phyloP scores from a whole-genome alignment of 2,888 invertebrate genomes.

The Xestobium rufovillosum region DNA sequence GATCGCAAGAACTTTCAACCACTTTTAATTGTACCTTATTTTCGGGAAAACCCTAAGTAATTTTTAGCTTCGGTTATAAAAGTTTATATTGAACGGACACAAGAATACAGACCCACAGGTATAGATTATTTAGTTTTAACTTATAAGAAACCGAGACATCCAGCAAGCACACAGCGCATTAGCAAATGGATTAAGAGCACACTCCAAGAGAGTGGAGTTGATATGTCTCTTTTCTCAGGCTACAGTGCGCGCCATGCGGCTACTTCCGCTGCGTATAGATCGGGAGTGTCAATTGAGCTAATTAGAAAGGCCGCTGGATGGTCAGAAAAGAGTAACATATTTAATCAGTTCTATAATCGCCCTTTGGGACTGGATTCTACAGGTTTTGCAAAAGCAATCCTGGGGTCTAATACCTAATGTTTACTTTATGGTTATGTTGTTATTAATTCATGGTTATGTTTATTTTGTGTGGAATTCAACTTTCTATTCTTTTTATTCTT shows the following conservation, averaged over 20 bases:
- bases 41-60: slow-evolving; percentile 6
- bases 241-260: slow-evolving; percentile 20
- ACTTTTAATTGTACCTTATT: slow-evolving; percentile 6
- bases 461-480: too few relatives aligned
- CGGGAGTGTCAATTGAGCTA: slow-evolving; percentile 15
- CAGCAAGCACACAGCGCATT: slow-evolving; percentile 13
- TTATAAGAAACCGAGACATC: slow-evolving; percentile 15
- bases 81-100: slow-evolving; percentile 4
- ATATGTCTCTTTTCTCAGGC: too few relatives aligned
- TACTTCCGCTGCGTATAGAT: slow-evolving; percentile 16
- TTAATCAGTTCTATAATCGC: slow-evolving; percentile 18
- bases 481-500: too few relatives aligned
- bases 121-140: slow-evolving; percentile 11
- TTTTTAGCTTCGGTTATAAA: slow-evolving; percentile 2
- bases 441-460: too few relatives aligned
- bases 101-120: background rate
- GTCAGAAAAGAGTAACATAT: slow-evolving; percentile 12
- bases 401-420: too few relatives aligned
- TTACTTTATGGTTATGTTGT: too few relatives aligned
- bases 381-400: too few relatives aligned
- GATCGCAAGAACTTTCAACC: slow-evolving; percentile 8
- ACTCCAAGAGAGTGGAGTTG: slow-evolving; percentile 14
- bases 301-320: slow-evolving; percentile 17
- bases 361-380: too few relatives aligned
- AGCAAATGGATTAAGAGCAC: slow-evolving; percentile 17